These are phyloP conservation scores for Hypsopygia costalis DNA, from an alignment of 2,888 invertebrate genomes.

Conservation along the genomic window DNA sequence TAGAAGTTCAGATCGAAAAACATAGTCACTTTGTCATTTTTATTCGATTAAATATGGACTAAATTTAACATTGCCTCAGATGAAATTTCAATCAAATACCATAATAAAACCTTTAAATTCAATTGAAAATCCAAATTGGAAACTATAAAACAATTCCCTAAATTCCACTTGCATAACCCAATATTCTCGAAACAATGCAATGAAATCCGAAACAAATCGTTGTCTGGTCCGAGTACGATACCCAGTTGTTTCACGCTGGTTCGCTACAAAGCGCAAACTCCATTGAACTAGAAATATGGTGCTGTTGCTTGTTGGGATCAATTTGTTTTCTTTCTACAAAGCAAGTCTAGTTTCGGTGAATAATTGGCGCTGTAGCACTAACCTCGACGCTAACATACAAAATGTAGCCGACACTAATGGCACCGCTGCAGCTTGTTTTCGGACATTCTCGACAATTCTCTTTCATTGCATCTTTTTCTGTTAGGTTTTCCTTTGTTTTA, in stretches of 20 bases:
- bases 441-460: slow-evolving; percentile 8
- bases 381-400: slow-evolving; percentile 24
- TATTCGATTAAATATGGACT: too few relatives aligned
- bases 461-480: slow-evolving; percentile 13
- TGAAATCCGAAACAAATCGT: slow-evolving; percentile 3
- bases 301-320: slow-evolving; percentile 17
- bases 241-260: slow-evolving; percentile 2
- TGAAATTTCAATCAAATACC: too few relatives aligned
- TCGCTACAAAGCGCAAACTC: slow-evolving; percentile 26
- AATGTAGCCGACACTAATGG: slow-evolving; percentile 20
- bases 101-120: too few relatives aligned
- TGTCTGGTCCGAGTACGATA: not conserved
- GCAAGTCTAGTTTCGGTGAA: slow-evolving; percentile 31
- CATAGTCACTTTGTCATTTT: too few relatives aligned
- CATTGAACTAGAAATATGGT: slow-evolving; percentile 37
- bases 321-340: slow-evolving; percentile 22
- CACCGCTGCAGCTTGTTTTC: slow-evolving; percentile 10
- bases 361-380: slow-evolving; percentile 30
- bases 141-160: not conserved
- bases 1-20: too few relatives aligned
- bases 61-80: too few relatives aligned
- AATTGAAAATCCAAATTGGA: not conserved
- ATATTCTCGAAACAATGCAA: not conserved
- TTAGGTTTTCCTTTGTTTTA: slow-evolving; percentile 11
- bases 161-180: not conserved